Percentiles rank a stretch among this genome's conserved stretches.
These are phyloP conservation scores for Coendou prehensilis DNA, from an alignment of 2,797 vertebrate species.

Conservation along the genomic window DNA sequence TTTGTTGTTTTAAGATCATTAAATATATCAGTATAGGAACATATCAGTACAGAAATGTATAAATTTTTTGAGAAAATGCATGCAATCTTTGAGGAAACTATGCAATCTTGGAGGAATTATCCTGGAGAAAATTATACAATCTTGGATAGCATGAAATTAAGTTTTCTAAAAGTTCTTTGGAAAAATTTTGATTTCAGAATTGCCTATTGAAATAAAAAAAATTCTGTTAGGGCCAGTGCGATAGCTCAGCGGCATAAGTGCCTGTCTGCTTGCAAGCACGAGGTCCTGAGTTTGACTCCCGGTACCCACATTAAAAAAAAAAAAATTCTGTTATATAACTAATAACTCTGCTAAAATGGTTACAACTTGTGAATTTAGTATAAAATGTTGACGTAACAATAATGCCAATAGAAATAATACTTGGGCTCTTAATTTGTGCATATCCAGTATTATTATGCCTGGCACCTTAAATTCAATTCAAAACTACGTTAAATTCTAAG, in stretches of 20 bases:
- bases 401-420: constrained; percentile 75
- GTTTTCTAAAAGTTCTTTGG: neutral
- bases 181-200: neutral
- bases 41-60: neutral
- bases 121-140: neutral
- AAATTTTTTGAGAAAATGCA: neutral
- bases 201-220: constrained; percentile 24
- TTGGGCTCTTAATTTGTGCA: neutral
- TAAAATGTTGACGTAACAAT: constrained; percentile 64
- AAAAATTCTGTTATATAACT: neutral
- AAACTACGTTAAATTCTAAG: constrained; percentile 31
- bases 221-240: too few species aligned
- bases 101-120: neutral
- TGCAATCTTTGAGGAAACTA: neutral
- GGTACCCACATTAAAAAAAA: too few species aligned
- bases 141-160: neutral
- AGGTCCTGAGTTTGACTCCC: too few species aligned
- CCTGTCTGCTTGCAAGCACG: too few species aligned
- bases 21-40: neutral
- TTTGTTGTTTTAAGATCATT: neutral
- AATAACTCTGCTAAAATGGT: constrained; percentile 63
- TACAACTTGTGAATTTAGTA: constrained; percentile 62
- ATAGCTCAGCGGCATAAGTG: too few species aligned
- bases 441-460: constrained; percentile 24
- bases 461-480: constrained; percentile 56